phyloP scores from a whole-genome alignment of 2,113 vertebrate genomes.

The Pituophis catenifer region DNA sequence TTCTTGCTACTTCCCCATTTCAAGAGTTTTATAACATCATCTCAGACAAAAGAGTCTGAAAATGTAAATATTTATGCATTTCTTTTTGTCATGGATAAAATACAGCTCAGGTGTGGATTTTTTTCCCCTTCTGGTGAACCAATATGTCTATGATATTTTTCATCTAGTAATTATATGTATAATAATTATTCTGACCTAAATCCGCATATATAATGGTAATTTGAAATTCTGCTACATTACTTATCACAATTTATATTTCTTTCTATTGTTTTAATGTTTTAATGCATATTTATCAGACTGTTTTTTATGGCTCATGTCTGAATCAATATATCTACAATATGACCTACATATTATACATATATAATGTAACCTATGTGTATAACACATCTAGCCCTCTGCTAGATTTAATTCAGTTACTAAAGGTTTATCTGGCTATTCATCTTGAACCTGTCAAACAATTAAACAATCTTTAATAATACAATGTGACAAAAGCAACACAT shows the following conservation, averaged over 20 bases:
- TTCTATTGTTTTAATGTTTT: not conserved
- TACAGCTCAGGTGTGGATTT: not conserved
- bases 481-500: not conserved
- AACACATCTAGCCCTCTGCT: not conserved
- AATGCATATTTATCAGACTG: not conserved
- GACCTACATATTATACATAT: not conserved
- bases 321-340: not conserved
- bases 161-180: not conserved
- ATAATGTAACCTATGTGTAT: not conserved
- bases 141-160: not conserved
- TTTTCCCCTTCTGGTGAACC: not conserved
- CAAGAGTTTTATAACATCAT: not conserved
- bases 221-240: not conserved
- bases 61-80: not conserved
- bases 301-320: not conserved
- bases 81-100: not conserved
- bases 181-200: not conserved
- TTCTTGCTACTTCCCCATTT: not conserved
- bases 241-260: not conserved
- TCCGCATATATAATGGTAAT: not conserved
- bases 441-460: not conserved
- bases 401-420: not conserved
- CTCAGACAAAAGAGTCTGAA: not conserved
- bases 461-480: not conserved
- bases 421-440: not conserved